phyloP scores from a whole-genome alignment of 2,888 invertebrate species.

The Gortyna flavago region DNA sequence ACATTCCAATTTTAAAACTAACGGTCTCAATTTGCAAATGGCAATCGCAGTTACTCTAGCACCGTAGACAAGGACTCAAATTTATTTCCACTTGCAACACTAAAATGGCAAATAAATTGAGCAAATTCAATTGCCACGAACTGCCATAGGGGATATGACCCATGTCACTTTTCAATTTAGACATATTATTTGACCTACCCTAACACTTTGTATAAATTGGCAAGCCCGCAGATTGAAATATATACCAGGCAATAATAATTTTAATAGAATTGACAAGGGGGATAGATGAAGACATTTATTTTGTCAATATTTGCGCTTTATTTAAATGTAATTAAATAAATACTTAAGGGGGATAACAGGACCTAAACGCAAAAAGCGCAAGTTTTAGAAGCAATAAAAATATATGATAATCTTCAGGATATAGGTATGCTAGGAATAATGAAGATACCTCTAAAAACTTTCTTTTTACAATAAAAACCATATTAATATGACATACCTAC shows the following conservation, averaged over 20 bases:
- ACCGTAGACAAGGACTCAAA: constrained; percentile 2
- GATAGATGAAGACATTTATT: constrained; percentile 30
- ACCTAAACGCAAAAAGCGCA: no score
- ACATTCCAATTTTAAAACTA: constrained; percentile 29
- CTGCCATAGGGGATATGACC: constrained; percentile 46
- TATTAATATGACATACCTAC: no score
- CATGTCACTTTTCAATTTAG: constrained; percentile 43
- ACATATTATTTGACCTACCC: constrained; percentile 51
- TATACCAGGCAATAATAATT: constrained; percentile 40
- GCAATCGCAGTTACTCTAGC: neutral
- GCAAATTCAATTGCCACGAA: constrained; percentile 52
- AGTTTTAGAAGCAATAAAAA: no score
- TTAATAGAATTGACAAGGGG: constrained; percentile 42
- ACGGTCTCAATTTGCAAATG: constrained; percentile 31
- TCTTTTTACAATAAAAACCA: no score
- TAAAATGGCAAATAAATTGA: constrained; percentile 58
- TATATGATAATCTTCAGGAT: no score
- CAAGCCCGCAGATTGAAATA: constrained; percentile 59
- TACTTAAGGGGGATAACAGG: no score
- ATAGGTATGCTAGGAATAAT: no score
- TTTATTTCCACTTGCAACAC: constrained; percentile 23
- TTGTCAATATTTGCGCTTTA: constrained; percentile 12
- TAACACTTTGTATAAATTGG: constrained; percentile 44
- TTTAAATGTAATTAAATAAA: constrained; percentile 30
- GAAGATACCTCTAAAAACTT: no score